phyloP scores from a whole-genome alignment of 1,140 invertebrate species.

The Drosophila elegans region DNA sequence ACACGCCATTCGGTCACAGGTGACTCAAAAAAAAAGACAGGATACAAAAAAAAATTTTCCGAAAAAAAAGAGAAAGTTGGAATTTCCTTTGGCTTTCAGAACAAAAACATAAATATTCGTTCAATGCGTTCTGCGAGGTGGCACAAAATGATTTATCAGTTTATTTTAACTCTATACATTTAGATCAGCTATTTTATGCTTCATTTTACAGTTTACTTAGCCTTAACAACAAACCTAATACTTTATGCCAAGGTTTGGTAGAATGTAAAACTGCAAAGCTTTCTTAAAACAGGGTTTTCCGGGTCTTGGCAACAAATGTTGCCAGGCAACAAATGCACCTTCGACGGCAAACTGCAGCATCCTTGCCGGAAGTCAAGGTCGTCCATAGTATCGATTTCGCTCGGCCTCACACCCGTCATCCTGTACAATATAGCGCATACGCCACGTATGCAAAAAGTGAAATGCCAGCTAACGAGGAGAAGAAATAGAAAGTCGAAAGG shows the following conservation, averaged over 20 bases:
- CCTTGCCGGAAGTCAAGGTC: constrained; percentile 60
- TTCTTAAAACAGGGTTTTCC: neutral
- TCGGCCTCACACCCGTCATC: neutral
- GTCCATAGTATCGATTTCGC: constrained; percentile 55
- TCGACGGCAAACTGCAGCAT: constrained; percentile 37
- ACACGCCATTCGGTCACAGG: constrained; percentile 30
- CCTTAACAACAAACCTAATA: neutral
- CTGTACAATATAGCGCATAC: constrained; percentile 31
- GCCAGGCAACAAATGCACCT: constrained; percentile 56
- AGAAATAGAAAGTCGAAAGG: neutral
- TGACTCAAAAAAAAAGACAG: constrained; percentile 6
- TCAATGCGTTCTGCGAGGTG: too few relatives aligned
- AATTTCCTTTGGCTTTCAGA: too few relatives aligned
- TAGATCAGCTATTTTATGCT: too few relatives aligned
- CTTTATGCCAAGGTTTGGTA: neutral
- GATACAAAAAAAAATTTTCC: neutral
- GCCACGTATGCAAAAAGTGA: constrained; percentile 55
- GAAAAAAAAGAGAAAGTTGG: too few relatives aligned
- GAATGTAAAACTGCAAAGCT: constrained; percentile 46
- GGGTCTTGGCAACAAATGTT: constrained; percentile 48
- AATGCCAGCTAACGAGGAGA: constrained; percentile 44
- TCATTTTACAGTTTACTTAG: too few relatives aligned
- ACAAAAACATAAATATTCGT: too few relatives aligned
- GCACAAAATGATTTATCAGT: too few relatives aligned
- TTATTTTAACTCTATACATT: too few relatives aligned